Percentiles rank a stretch among this genome's conserved stretches.
Conservation (phyloP, 2,113 vertebrate genomes). For the Bos javanicus region DNA sequence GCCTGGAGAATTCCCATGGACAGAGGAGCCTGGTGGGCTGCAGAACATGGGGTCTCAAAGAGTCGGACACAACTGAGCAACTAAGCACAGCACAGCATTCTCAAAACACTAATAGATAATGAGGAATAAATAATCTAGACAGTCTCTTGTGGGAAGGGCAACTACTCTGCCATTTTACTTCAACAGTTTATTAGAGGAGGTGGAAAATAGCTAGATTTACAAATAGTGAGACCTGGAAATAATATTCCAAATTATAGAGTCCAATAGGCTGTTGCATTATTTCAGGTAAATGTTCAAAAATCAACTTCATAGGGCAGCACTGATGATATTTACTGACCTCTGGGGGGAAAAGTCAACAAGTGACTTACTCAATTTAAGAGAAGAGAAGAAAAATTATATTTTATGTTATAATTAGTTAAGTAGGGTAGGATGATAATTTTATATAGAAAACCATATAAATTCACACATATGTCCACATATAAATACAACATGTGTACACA, state of each 20-base stretch:
- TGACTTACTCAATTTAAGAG: background rate
- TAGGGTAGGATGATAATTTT: background rate
- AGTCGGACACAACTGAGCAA: background rate
- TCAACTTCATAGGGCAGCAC: background rate
- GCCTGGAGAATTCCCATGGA: background rate
- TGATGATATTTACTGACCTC: background rate
- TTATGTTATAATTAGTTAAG: background rate
- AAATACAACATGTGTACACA: background rate
- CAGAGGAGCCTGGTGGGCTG: background rate
- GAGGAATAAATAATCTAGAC: background rate
- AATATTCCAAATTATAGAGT: background rate
- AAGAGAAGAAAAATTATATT: background rate
- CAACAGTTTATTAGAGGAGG: background rate
- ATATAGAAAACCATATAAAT: background rate
- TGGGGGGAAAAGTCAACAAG: background rate
- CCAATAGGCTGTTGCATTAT: background rate
- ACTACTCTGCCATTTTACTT: background rate
- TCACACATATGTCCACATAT: background rate
- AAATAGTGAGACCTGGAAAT: background rate
- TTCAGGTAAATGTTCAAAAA: background rate
- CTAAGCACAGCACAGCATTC: background rate
- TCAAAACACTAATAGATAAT: background rate
- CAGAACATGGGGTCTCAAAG: background rate
- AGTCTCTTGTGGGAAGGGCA: background rate
- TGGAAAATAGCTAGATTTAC: background rate